These are phyloP conservation scores for Ctenosaura bakeri DNA, from an alignment of 2,797 vertebrate genomes.

Conservation along the genomic window DNA sequence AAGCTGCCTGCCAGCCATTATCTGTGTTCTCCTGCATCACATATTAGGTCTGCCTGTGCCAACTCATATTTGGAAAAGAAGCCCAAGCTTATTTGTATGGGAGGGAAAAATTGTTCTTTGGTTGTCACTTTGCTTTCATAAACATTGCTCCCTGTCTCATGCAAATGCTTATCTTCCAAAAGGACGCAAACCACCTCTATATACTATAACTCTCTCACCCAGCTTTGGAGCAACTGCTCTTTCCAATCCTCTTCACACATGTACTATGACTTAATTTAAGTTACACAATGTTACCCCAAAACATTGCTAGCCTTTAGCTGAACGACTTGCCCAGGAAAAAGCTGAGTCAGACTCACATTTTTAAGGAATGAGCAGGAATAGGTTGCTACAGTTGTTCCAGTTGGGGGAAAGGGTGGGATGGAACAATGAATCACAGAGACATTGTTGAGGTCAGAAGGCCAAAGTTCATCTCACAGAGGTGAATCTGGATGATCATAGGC, in stretches of 20 bases:
- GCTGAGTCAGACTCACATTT: background rate
- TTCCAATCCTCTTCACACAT: conserved; percentile 4
- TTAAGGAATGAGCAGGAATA: background rate
- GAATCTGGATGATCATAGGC: background rate
- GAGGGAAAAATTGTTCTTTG: background rate
- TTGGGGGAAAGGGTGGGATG: too few relatives aligned
- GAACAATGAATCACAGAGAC: background rate
- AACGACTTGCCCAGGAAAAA: background rate
- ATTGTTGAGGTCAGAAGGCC: background rate
- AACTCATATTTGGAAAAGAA: background rate
- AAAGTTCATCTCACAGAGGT: background rate
- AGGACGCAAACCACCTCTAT: background rate
- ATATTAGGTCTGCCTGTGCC: background rate
- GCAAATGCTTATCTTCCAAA: background rate
- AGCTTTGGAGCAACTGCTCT: background rate
- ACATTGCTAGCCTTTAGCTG: background rate
- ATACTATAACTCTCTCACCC: background rate
- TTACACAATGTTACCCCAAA: background rate
- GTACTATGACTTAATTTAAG: background rate
- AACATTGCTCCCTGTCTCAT: background rate
- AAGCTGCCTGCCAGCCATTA: background rate
- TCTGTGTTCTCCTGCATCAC: background rate
- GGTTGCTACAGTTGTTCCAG: background rate
- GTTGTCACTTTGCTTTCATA: background rate
- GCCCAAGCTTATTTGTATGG: background rate